phyloP scores from a whole-genome alignment of 2,888 invertebrate species.

The Agonopterix arenella region DNA sequence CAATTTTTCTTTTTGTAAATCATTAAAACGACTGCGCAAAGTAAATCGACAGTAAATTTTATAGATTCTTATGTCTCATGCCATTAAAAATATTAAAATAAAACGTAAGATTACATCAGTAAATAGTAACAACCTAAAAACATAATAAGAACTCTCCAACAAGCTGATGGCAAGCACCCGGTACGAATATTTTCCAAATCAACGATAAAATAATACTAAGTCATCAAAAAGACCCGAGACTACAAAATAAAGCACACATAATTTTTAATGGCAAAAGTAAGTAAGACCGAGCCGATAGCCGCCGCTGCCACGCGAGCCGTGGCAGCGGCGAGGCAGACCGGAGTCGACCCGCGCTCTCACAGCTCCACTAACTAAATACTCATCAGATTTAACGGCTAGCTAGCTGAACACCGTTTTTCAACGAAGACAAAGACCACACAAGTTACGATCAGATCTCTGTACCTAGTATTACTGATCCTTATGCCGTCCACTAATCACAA shows the following conservation, averaged over 20 bases:
- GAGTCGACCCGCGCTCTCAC: neutral
- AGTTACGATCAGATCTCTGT: no score
- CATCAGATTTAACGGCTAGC: no score
- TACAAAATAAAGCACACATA: slow-evolving; percentile 4
- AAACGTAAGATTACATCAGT: slow-evolving; percentile 17
- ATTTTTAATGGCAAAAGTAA: slow-evolving; percentile 29
- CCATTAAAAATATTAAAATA: slow-evolving; percentile 27
- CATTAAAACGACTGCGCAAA: neutral
- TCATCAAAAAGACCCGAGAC: neutral
- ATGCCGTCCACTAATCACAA: no score
- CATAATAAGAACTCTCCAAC: slow-evolving; percentile 12
- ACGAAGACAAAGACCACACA: no score
- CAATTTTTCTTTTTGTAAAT: slow-evolving; percentile 7
- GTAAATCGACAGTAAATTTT: slow-evolving; percentile 19
- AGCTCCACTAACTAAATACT: no score
- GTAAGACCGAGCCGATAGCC: neutral
- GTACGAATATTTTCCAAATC: slow-evolving; percentile 13
- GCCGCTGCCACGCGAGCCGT: neutral
- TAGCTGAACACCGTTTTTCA: no score
- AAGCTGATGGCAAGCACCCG: slow-evolving; percentile 20
- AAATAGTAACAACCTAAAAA: slow-evolving; percentile 14
- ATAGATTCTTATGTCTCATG: slow-evolving; percentile 22
- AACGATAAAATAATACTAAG: slow-evolving; percentile 13
- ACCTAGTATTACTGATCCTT: no score
- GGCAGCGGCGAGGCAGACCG: neutral